A percentile compares a stretch with the other conserved stretches of the same genome.
Evolutionary conservation across 1,140 invertebrate genomes (phyloP).

Genomic region (Papilio polytes): DNA sequence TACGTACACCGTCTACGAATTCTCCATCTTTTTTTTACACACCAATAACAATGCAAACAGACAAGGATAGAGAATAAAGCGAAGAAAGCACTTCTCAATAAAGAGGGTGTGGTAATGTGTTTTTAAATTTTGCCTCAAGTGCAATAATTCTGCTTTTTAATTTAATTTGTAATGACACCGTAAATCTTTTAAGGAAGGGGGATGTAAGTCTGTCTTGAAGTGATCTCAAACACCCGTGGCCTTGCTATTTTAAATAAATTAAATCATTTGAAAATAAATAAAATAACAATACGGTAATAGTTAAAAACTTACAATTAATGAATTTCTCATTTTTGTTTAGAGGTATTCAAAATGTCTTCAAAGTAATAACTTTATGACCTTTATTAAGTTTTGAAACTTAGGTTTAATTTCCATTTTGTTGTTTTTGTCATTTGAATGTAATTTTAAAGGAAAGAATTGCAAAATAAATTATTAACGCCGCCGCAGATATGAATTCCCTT

Average conservation of each 20-base stretch:
- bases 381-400: too few species aligned
- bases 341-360: too few species aligned
- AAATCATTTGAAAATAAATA: background rate
- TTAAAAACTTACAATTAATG: background rate
- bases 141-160: conserved; percentile 84
- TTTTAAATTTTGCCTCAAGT: conserved; percentile 83
- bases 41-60: conserved; percentile 40
- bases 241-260: conserved; percentile 4
- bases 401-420: too few species aligned
- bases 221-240: conserved; percentile 40
- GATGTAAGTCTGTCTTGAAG: conserved; percentile 56
- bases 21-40: conserved; percentile 54
- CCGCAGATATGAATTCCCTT: background rate
- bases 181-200: conserved; percentile 62
- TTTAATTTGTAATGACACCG: conserved; percentile 78
- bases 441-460: conserved; percentile 4
- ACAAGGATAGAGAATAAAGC: conserved; percentile 59
- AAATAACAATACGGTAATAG: background rate
- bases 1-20: conserved; percentile 65
- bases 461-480: background rate
- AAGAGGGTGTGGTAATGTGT: conserved; percentile 82
- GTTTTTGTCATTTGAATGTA: too few species aligned
- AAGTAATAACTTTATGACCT: too few species aligned
- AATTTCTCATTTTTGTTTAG: background rate
- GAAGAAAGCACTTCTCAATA: conserved; percentile 81